Evolutionary conservation across 2,888 invertebrate species (phyloP).

Genomic region (Drosophila nr. medialis): DNA sequence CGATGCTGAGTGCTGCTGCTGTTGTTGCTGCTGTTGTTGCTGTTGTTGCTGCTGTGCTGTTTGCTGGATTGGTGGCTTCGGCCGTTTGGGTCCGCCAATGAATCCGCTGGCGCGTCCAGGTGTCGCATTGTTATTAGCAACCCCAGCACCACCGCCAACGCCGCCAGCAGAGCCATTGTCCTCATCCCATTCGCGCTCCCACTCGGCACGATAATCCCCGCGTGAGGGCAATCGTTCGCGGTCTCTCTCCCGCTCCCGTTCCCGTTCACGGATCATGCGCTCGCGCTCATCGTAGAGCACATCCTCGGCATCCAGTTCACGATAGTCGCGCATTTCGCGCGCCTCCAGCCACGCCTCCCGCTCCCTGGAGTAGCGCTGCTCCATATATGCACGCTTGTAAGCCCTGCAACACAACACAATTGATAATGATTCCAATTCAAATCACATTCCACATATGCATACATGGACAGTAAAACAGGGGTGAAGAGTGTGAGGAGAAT

Average conservation of each 20-base stretch:
- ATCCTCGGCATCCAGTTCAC: slow-evolving; percentile 71
- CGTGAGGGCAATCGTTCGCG: slow-evolving; percentile 72
- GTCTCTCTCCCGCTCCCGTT: slow-evolving; percentile 66
- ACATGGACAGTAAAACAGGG: not conserved
- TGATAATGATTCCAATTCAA: not conserved
- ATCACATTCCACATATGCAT: not conserved
- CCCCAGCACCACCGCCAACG: slow-evolving; percentile 27
- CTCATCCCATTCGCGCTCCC: slow-evolving; percentile 82
- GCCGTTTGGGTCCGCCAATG: slow-evolving; percentile 79
- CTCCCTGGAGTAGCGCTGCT: slow-evolving; percentile 78
- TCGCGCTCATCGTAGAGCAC: slow-evolving; percentile 78
- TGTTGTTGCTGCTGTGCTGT: slow-evolving; percentile 19
- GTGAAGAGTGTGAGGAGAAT: not conserved
- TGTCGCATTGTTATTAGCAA: slow-evolving; percentile 49
- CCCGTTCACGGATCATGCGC: slow-evolving; percentile 65
- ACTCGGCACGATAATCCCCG: slow-evolving; percentile 80
- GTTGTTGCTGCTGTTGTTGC: not conserved
- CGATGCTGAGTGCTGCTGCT: slow-evolving; percentile 72
- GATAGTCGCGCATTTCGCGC: slow-evolving; percentile 75
- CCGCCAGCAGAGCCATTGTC: slow-evolving; percentile 34
- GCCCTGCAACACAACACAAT: slow-evolving; percentile 57
- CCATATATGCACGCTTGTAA: slow-evolving; percentile 81
- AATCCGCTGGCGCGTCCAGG: slow-evolving; percentile 75
- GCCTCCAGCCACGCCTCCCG: slow-evolving; percentile 74
- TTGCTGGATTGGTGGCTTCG: slow-evolving; percentile 41